phyloP scores from a whole-genome alignment of 2,113 vertebrate genomes.

The Sus scrofa region T2T-Sscrofa CM000824.6:109287501-109288000 shows the following conservation, averaged over 20 bases:
- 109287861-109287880: constrained; percentile 34
- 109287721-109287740: background rate
- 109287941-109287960: constrained; percentile 65
- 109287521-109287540: background rate
- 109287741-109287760: constrained; percentile 41
- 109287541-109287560: background rate
- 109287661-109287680: background rate
- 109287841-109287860: constrained; percentile 56
- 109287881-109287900: constrained; percentile 26
- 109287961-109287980: constrained; percentile 48
- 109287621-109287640: background rate
- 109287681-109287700: background rate
- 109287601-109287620: background rate
- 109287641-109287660: background rate
- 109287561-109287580: background rate
- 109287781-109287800: constrained; percentile 51
- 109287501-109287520: background rate
- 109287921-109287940: constrained; percentile 64
- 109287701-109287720: background rate
- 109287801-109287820: background rate
- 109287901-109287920: constrained; percentile 47
- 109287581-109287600: background rate
- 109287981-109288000: constrained; percentile 50
- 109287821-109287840: constrained; percentile 15
- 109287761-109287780: background rate